Conservation (phyloP, 1,140 invertebrate genomes). For the Camponotus pennsylvanicus region DNA sequence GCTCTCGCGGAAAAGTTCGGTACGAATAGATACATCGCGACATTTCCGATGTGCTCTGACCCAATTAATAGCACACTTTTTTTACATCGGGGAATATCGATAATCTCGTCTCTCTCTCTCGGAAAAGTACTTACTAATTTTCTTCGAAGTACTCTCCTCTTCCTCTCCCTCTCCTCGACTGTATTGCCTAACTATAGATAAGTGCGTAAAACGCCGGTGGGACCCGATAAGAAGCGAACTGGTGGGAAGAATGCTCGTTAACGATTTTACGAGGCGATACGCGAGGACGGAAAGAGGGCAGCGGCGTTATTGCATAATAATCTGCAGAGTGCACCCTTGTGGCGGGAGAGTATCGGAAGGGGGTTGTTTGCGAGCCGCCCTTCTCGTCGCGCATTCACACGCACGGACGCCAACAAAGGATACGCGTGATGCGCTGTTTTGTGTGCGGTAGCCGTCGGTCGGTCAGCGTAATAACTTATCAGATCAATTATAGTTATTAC, state of each 20-base stretch:
- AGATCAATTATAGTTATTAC: slow-evolving; percentile 85
- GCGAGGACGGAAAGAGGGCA: slow-evolving; percentile 28
- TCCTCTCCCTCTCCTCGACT: neutral
- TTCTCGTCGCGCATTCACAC: slow-evolving; percentile 20
- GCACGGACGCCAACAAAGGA: neutral
- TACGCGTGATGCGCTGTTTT: neutral
- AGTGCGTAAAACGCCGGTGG: slow-evolving; percentile 42
- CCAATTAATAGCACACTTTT: slow-evolving; percentile 36
- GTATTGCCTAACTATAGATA: slow-evolving; percentile 8
- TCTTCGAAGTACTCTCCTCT: slow-evolving; percentile 10
- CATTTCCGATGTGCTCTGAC: slow-evolving; percentile 36
- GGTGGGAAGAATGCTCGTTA: slow-evolving; percentile 49
- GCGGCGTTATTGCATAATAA: slow-evolving; percentile 60
- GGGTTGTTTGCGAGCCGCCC: slow-evolving; percentile 2
- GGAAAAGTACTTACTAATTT: slow-evolving; percentile 34
- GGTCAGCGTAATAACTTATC: slow-evolving; percentile 82
- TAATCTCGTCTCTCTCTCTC: slow-evolving; percentile 19
- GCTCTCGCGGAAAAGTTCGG: neutral
- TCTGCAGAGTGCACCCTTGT: slow-evolving; percentile 36
- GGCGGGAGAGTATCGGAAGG: neutral
- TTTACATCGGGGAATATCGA: slow-evolving; percentile 33
- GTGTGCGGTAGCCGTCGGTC: slow-evolving; percentile 47
- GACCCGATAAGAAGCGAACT: slow-evolving; percentile 42
- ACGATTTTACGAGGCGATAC: slow-evolving; percentile 57
- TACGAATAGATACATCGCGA: neutral